A percentile compares a stretch with the other conserved stretches of the same genome.
These are phyloP conservation scores for Trematomus bernacchii DNA, from an alignment of 2,797 vertebrate genomes.

Conservation along the genomic window DNA sequence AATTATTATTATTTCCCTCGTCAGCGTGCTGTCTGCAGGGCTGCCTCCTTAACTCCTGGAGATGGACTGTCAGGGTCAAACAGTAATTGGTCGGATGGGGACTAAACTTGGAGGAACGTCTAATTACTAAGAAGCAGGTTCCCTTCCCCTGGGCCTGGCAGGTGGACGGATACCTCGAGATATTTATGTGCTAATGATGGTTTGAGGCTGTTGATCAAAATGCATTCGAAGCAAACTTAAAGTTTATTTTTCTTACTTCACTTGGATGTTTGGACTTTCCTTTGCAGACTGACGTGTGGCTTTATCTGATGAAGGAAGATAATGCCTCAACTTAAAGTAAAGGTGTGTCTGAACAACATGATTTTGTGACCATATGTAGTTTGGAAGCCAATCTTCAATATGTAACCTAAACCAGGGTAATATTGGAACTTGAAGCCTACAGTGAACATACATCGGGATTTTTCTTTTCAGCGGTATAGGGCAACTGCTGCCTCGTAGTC, in stretches of 20 bases:
- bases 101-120: constrained; percentile 35
- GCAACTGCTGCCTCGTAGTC: not conserved
- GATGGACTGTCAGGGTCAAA: constrained; percentile 50
- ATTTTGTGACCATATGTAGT: not conserved
- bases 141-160: constrained; percentile 3
- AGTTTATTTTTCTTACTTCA: not conserved
- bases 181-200: constrained; percentile 14
- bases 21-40: constrained; percentile 33
- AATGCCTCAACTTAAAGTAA: not conserved
- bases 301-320: not conserved
- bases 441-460: not conserved
- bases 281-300: not conserved
- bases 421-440: not conserved
- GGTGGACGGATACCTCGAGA: constrained; percentile 2
- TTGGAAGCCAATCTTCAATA: not conserved
- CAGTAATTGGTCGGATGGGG: constrained; percentile 63
- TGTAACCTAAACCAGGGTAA: not conserved
- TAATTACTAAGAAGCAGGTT: constrained; percentile 51
- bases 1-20: constrained; percentile 37
- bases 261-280: not conserved
- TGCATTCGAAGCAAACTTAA: not conserved
- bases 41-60: constrained; percentile 33
- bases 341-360: not conserved
- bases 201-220: constrained; percentile 6
- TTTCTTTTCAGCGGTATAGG: not conserved